Percentiles rank a stretch among this genome's conserved stretches.
Conservation (phyloP, 2,113 vertebrate species). For the Mobula hypostoma region DNA sequence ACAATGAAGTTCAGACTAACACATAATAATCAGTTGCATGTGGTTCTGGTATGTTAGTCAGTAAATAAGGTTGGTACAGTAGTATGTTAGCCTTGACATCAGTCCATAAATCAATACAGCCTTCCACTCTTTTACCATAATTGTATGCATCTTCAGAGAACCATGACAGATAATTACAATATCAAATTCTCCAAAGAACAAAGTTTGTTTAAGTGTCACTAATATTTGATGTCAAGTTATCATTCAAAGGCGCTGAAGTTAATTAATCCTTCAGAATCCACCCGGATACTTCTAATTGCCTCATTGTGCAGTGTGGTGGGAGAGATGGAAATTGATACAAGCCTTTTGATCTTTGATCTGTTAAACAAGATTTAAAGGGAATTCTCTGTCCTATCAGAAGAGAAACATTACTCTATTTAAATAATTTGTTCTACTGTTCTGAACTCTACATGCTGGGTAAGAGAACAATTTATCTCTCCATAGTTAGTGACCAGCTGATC, state of each 20-base stretch:
- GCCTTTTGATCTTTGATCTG: background rate
- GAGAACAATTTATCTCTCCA: background rate
- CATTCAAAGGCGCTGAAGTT: background rate
- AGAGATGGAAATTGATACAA: background rate
- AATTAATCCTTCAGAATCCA: background rate
- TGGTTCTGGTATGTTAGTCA: background rate
- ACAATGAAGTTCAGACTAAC: background rate
- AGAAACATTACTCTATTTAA: background rate
- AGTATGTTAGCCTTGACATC: background rate
- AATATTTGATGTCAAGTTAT: slow-evolving; percentile 23
- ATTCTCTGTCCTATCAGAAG: background rate
- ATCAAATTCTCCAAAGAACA: background rate
- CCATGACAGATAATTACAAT: slow-evolving; percentile 17
- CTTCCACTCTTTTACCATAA: background rate
- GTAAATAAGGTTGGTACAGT: background rate
- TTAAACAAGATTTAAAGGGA: background rate
- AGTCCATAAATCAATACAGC: background rate
- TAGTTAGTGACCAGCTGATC: no score
- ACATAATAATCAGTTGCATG: background rate
- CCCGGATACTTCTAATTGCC: background rate
- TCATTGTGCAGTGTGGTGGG: background rate
- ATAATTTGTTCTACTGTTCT: background rate
- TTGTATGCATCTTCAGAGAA: background rate
- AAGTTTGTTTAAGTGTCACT: slow-evolving; percentile 30
- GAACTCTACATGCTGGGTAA: background rate